These are phyloP conservation scores for Pachyramphus minor DNA, from an alignment of 2,113 vertebrate species.

Conservation along the genomic window DNA sequence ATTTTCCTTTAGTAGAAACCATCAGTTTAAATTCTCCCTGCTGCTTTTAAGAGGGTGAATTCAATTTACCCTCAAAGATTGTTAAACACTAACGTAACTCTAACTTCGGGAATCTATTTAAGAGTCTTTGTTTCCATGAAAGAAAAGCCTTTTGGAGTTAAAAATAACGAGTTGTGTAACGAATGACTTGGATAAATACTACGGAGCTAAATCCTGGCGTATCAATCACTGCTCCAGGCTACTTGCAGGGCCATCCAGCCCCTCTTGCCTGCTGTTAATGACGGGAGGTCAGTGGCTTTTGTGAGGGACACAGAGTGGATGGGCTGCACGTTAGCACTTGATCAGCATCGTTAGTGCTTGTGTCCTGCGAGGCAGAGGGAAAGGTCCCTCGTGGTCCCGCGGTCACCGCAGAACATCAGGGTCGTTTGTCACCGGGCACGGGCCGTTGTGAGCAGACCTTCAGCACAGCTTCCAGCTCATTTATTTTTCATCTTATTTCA, in stretches of 20 bases:
- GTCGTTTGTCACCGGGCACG: background rate
- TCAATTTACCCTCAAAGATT: background rate
- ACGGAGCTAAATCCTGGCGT: background rate
- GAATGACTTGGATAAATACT: background rate
- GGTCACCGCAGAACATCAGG: fast-evolving
- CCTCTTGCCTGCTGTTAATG: background rate
- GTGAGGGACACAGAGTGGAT: background rate
- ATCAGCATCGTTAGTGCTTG: background rate
- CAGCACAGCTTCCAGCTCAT: background rate
- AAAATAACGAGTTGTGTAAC: background rate
- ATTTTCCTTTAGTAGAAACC: background rate
- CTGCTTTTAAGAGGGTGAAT: background rate
- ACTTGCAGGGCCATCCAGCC: background rate
- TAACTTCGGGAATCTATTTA: background rate
- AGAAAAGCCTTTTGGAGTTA: background rate
- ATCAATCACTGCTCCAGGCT: background rate
- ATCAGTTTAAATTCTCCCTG: background rate
- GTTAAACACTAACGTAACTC: background rate
- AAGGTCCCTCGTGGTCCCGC: background rate
- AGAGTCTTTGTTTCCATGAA: background rate
- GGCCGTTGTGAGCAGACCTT: fast-evolving
- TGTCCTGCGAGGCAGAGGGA: background rate
- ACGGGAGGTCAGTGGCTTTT: background rate
- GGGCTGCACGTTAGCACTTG: background rate
- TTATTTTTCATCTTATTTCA: background rate